These are phyloP conservation scores for Chaetodon trifascialis DNA, from an alignment of 2,113 vertebrate species.

Conservation along the genomic window DNA sequence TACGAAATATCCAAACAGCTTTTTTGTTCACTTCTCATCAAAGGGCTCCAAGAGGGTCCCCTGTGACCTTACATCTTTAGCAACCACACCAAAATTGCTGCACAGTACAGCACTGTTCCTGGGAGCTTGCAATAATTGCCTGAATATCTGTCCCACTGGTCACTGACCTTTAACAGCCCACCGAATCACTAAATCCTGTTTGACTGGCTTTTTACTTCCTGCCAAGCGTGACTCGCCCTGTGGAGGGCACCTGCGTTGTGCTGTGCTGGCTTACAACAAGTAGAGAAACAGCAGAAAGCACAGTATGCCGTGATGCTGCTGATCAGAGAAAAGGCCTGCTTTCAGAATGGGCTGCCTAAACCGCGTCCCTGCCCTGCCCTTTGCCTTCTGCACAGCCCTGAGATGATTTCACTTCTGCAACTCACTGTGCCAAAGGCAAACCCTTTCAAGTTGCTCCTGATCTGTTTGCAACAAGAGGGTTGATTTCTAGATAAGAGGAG, in stretches of 20 bases:
- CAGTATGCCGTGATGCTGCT: background rate
- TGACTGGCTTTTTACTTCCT: slow-evolving; percentile 68
- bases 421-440: slow-evolving; percentile 70
- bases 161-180: slow-evolving; percentile 78
- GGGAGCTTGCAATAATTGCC: slow-evolving; percentile 36
- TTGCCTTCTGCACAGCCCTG: slow-evolving; percentile 46
- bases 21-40: background rate
- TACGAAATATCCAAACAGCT: background rate
- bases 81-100: background rate
- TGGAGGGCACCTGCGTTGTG: slow-evolving; percentile 25
- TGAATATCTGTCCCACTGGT: slow-evolving; percentile 79
- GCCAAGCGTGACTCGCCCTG: slow-evolving; percentile 65
- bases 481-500: slow-evolving; percentile 73
- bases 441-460: slow-evolving; percentile 69
- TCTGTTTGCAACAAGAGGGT: slow-evolving; percentile 62
- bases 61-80: background rate
- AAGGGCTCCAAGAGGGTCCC: background rate
- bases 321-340: background rate
- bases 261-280: slow-evolving; percentile 33
- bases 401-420: slow-evolving; percentile 48
- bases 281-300: slow-evolving; percentile 15
- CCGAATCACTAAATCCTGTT: slow-evolving; percentile 74
- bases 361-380: slow-evolving; percentile 63
- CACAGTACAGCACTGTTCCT: background rate
- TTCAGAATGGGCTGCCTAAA: slow-evolving; percentile 22